Percentiles rank a stretch among this genome's conserved stretches.
Evolutionary conservation across 1,140 invertebrate species (phyloP).

Genomic region (Dendrolimus kikuchii): DNA sequence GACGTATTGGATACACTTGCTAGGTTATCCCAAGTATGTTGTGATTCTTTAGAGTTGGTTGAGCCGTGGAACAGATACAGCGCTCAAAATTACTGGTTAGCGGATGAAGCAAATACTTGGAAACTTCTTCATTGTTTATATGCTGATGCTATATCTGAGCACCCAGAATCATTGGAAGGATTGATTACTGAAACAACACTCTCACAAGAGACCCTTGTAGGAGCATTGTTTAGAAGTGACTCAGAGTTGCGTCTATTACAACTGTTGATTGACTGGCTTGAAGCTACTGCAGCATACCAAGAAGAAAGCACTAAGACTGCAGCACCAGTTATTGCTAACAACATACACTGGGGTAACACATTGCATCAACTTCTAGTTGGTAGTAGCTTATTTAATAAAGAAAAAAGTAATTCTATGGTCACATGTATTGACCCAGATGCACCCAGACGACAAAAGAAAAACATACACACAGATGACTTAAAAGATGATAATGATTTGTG

Average conservation of each 20-base stretch:
- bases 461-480: constrained; percentile 89
- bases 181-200: constrained; percentile 65
- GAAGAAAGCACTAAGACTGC: constrained; percentile 76
- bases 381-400: constrained; percentile 64
- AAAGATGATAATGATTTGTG: constrained; percentile 89
- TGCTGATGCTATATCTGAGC: constrained; percentile 78
- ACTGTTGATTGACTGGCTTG: constrained; percentile 94
- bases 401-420: constrained; percentile 69
- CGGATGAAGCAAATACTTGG: constrained; percentile 91
- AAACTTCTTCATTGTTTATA: constrained; percentile 85
- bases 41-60: constrained; percentile 58
- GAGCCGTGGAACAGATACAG: constrained; percentile 71
- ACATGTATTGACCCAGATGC: constrained; percentile 95
- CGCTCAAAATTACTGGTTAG: constrained; percentile 76
- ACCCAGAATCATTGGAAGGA: constrained; percentile 66
- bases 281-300: constrained; percentile 84
- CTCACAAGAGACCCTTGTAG: constrained; percentile 56
- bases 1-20: constrained; percentile 57
- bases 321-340: constrained; percentile 80
- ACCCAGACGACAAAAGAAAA: constrained; percentile 82
- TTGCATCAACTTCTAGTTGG: constrained; percentile 83
- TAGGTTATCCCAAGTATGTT: constrained; percentile 63
- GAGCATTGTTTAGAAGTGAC: constrained; percentile 71
- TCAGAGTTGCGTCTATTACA: constrained; percentile 83
- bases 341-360: constrained; percentile 93